Base-by-base conservation (phyloP, 1,140 invertebrate genomes). In the Platorchestia sp. region DNA sequence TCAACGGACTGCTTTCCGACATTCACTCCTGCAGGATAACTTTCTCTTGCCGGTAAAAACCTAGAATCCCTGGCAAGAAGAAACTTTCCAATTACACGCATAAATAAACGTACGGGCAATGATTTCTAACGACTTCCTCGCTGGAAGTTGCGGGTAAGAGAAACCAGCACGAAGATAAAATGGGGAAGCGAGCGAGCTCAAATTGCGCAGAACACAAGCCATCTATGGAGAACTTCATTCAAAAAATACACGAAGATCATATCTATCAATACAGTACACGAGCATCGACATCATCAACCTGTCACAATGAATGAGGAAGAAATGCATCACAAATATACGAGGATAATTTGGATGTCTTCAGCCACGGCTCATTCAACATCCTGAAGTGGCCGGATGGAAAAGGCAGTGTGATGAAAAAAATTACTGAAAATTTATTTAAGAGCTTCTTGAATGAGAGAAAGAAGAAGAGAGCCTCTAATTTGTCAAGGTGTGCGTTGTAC, bases 21-120 rank as follows among this genome's bases (percentile, higher is more conserved):
- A 75, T 75, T 75, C 59, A 75, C 59, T 75, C 59, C 59, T 75
- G 59, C 59, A 75, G 59, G 59, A 75, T 75, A 75, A 75, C 59
- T 75, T 75, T 75, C 59, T 75, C 59, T 36, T 75, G 10, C 27
- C 3, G 59, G 1, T 75, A 75, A 75, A 75, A 75, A 75, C 59
- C 59, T 75, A 27, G 59, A 75, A 22, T 75, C 59, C 27, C 59
- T 27, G 14, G 1, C 27, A 75, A 7, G 47, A 75, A 27, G 36
- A 36, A 27, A 75, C 59, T 75, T 75, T 75, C 59, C 59, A 75
- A 75, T 75, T 75, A 75, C 59, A 10, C 59, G 36, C 59, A 75
- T 75, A 75, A 75, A 75, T 75, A 36, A 75, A 36, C 36, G 36
- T 27, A 75, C 59, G 59, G 59, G 59, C 14, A 75, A 75, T 75